These are phyloP conservation scores for Cyprinodon tularosa DNA, from an alignment of 2,113 vertebrate genomes.

Conservation along the genomic window DNA sequence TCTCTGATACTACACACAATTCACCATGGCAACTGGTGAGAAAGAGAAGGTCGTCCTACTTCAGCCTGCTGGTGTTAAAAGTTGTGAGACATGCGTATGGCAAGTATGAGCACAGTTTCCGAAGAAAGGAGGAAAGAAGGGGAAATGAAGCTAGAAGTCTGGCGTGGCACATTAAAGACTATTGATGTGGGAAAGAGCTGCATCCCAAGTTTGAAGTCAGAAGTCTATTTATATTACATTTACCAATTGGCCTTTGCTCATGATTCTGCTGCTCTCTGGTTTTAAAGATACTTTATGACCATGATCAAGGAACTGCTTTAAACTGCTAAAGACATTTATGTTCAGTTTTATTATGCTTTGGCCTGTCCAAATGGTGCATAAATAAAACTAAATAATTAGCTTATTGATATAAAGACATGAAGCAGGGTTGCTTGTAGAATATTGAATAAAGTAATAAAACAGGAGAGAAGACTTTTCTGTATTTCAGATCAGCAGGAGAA, in stretches of 20 bases:
- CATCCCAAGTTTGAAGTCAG: background rate
- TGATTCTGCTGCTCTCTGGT: background rate
- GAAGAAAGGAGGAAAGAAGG: background rate
- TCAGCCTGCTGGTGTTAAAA: background rate
- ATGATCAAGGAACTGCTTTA: background rate
- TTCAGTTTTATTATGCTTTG: background rate
- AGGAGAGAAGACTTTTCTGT: too few species aligned
- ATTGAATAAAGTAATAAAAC: too few species aligned
- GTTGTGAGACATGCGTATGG: background rate
- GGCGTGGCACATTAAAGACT: background rate
- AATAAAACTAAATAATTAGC: background rate
- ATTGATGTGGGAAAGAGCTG: background rate
- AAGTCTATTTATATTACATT: background rate
- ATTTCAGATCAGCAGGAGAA: too few species aligned
- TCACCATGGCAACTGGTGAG: constrained; percentile 3
- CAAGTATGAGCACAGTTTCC: background rate
- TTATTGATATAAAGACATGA: background rate
- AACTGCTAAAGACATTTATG: background rate
- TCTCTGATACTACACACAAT: background rate
- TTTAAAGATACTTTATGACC: background rate
- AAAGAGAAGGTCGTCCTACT: background rate
- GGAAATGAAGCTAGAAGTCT: background rate
- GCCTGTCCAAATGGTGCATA: background rate
- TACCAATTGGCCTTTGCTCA: background rate
- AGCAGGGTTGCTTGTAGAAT: too few species aligned